Percentiles rank a stretch among this genome's conserved stretches.
Evolutionary conservation across 2,888 invertebrate genomes (phyloP).

Genomic region (Meteorus cinctellus): DNA sequence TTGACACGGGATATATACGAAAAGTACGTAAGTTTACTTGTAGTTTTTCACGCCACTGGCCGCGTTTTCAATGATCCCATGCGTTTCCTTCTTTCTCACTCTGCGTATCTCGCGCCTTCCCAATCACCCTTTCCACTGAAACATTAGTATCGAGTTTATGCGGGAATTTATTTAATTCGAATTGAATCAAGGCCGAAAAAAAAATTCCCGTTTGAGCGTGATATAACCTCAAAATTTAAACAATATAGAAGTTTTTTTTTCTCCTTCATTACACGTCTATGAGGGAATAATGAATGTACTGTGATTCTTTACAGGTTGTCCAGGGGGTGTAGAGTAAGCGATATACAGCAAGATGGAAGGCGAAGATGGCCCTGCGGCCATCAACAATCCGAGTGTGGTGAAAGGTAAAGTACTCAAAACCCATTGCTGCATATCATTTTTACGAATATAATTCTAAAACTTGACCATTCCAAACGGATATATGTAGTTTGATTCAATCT

Average conservation of each 20-base stretch:
- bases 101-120: slow-evolving; percentile 12
- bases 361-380: slow-evolving; percentile 69
- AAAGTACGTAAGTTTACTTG: slow-evolving; percentile 36
- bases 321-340: slow-evolving; percentile 18
- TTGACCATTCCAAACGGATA: background rate
- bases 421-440: background rate
- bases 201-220: background rate
- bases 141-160: slow-evolving; percentile 51
- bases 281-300: background rate
- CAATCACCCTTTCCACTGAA: slow-evolving; percentile 1
- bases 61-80: slow-evolving; percentile 59
- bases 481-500: background rate
- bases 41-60: slow-evolving; percentile 59
- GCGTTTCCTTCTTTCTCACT: slow-evolving; percentile 49
- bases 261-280: background rate
- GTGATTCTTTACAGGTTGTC: slow-evolving; percentile 31
- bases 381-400: slow-evolving; percentile 67
- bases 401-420: slow-evolving; percentile 61
- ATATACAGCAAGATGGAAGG: slow-evolving; percentile 66
- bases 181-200: slow-evolving; percentile 36
- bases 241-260: too few species aligned
- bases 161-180: slow-evolving; percentile 59
- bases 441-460: too few species aligned
- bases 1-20: background rate
- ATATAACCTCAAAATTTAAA: background rate